A percentile compares a stretch with the other conserved stretches of the same genome.
Conservation (phyloP, 2,113 vertebrate genomes). For the Petrocephalus zakoni region DNA sequence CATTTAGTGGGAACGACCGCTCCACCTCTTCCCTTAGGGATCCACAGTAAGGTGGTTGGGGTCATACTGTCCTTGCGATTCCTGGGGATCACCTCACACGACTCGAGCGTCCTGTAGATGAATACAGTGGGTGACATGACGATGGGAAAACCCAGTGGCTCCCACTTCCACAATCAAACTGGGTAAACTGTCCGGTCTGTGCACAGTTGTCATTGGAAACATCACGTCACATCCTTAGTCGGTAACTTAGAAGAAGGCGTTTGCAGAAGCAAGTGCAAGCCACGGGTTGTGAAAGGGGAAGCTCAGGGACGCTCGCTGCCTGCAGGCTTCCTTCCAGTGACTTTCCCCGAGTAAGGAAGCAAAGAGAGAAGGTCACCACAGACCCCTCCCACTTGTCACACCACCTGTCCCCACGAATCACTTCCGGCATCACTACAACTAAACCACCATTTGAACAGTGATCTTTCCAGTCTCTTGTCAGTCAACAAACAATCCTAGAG, state of each 20-base stretch:
- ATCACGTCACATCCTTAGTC: background rate
- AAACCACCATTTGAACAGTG: background rate
- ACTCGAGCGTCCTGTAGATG: background rate
- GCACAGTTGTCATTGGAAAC: background rate
- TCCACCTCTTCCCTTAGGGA: background rate
- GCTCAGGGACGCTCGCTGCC: background rate
- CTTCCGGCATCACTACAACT: background rate
- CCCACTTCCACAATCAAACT: background rate
- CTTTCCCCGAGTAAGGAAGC: background rate
- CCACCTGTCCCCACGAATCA: background rate
- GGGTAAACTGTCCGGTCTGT: background rate
- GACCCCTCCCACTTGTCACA: background rate
- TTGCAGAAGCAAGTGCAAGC: background rate
- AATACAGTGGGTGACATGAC: background rate
- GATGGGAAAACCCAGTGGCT: background rate
- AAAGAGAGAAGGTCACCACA: background rate
- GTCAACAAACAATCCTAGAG: background rate
- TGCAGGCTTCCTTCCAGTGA: background rate
- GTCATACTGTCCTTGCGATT: background rate
- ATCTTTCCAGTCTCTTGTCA: background rate
- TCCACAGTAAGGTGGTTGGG: background rate
- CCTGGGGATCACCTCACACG: background rate
- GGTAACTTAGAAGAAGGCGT: background rate
- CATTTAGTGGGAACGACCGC: background rate
- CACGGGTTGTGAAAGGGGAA: background rate